Conservation (phyloP, 1,140 invertebrate species). For the Drosophila nasuta region DNA sequence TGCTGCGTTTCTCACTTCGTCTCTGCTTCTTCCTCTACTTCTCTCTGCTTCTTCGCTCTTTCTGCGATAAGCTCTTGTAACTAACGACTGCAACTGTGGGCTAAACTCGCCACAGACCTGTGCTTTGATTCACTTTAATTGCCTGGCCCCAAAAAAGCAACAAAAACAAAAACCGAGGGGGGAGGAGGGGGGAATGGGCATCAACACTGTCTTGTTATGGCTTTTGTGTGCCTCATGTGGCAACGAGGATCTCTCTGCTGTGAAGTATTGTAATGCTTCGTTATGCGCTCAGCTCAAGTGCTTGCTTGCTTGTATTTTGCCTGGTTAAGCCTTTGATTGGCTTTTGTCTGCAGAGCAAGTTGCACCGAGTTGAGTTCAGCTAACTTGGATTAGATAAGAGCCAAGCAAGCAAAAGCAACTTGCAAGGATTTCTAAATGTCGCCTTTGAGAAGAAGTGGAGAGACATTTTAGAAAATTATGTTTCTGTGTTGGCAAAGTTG, state of each 20-base stretch:
- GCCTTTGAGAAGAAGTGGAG: no score
- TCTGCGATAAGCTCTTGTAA: constrained; percentile 69
- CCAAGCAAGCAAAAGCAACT: no score
- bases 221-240: not conserved
- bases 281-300: not conserved
- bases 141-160: constrained; percentile 21
- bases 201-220: not conserved
- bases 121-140: constrained; percentile 69
- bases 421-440: no score
- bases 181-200: not conserved
- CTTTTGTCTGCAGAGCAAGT: not conserved
- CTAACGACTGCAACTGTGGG: constrained; percentile 50
- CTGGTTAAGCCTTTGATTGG: constrained; percentile 7
- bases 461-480: no score
- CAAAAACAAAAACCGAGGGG: not conserved
- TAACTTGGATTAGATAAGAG: not conserved
- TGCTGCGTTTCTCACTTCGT: constrained; percentile 18
- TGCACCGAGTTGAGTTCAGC: not conserved
- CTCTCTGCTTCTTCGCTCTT: constrained; percentile 23
- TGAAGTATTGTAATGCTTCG: constrained; percentile 16
- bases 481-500: no score
- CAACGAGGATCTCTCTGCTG: constrained; percentile 2
- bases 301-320: not conserved
- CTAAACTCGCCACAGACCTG: not conserved
- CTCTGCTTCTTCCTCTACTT: not conserved